These are phyloP conservation scores for Pachyramphus minor DNA, from an alignment of 2,113 vertebrate genomes.

Conservation along the genomic window DNA sequence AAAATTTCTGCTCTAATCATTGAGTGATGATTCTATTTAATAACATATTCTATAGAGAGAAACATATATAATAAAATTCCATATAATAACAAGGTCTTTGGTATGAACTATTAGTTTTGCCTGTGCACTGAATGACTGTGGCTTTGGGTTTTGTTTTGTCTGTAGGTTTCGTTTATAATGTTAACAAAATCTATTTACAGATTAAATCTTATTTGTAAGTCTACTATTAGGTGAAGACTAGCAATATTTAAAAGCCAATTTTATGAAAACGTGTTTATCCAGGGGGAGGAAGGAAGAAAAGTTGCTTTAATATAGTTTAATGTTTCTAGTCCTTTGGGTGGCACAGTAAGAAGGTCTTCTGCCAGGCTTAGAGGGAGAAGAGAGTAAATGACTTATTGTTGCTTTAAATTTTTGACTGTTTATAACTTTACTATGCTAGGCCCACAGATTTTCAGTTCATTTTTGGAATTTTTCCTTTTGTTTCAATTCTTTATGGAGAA, in stretches of 20 bases:
- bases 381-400: background rate
- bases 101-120: background rate
- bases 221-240: background rate
- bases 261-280: background rate
- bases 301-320: constrained; percentile 25
- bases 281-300: background rate
- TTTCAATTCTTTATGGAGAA: background rate
- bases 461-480: background rate
- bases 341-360: background rate
- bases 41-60: background rate
- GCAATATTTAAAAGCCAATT: background rate
- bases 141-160: background rate
- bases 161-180: too few relatives aligned
- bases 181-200: background rate
- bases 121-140: background rate
- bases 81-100: background rate
- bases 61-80: background rate
- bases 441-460: background rate
- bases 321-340: background rate
- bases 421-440: background rate
- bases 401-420: background rate
- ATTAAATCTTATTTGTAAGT: background rate
- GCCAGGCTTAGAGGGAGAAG: background rate
- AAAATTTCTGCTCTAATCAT: background rate
- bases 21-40: background rate